phyloP scores from a whole-genome alignment of 2,113 vertebrate genomes.

The Zosterops japonicus region DNA sequence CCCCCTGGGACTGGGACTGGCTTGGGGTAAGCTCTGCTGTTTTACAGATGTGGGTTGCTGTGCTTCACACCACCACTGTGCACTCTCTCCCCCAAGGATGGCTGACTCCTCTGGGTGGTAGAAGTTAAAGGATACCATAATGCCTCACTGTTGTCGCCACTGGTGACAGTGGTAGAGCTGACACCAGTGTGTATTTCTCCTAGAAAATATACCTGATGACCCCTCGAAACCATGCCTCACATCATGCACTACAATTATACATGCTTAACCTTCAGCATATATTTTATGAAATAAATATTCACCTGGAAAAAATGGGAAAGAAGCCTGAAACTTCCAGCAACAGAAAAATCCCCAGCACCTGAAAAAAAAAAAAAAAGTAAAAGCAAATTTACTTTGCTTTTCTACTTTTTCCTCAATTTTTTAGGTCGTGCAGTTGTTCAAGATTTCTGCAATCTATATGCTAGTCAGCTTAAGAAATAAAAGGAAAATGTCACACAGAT shows the following conservation, averaged over 20 bases:
- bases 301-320: conserved; percentile 64
- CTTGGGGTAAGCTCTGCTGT: neutral
- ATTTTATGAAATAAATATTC: neutral
- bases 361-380: neutral
- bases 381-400: neutral
- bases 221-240: neutral
- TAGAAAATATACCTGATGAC: neutral
- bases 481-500: neutral
- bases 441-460: neutral
- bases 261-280: neutral
- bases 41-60: accelerated
- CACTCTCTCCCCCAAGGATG: accelerated
- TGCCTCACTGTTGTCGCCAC: neutral
- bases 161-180: neutral
- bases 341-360: conserved; percentile 64
- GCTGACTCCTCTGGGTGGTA: neutral
- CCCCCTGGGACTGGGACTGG: accelerated
- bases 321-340: conserved; percentile 60
- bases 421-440: neutral
- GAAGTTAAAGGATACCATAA: neutral
- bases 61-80: neutral
- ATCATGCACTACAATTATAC: neutral
- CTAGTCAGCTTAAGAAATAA: neutral
- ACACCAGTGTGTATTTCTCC: neutral
- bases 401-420: neutral